Evolutionary conservation across 1,140 invertebrate genomes (phyloP).

Genomic region (Brachionus sp.): DNA sequence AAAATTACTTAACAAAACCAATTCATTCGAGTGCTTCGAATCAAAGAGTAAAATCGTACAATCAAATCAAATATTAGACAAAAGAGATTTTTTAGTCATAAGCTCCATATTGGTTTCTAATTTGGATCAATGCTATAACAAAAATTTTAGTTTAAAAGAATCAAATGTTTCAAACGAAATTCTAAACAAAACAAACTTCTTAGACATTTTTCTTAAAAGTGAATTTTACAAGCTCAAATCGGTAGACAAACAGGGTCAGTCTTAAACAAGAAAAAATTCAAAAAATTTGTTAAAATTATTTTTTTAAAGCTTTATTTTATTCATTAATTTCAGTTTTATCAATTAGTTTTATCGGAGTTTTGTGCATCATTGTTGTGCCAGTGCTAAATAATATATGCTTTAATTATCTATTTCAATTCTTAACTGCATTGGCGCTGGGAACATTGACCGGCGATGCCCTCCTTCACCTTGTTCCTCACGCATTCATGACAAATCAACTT

Average conservation of each 20-base stretch:
- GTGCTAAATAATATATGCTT: slow-evolving; percentile 24
- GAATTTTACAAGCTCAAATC: background rate
- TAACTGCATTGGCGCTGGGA: slow-evolving; percentile 46
- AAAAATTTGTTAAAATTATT: background rate
- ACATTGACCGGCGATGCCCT: slow-evolving; percentile 45
- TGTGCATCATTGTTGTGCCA: background rate
- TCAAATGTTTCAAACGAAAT: background rate
- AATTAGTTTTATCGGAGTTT: slow-evolving; percentile 8
- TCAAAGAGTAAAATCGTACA: background rate
- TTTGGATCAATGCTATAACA: background rate
- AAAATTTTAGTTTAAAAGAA: background rate
- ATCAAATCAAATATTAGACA: background rate
- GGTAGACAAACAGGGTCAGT: slow-evolving; percentile 5
- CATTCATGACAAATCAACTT: background rate
- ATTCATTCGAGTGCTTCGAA: background rate
- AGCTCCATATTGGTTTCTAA: background rate
- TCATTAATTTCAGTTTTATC: background rate
- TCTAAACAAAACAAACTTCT: background rate
- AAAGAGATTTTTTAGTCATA: background rate
- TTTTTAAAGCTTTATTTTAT: slow-evolving; percentile 24
- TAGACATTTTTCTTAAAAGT: background rate
- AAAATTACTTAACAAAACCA: background rate
- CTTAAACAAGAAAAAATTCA: background rate
- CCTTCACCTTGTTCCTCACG: slow-evolving; percentile 47
- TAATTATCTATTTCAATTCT: slow-evolving; percentile 44